These are phyloP conservation scores for Tyria jacobaeae DNA, from an alignment of 2,888 invertebrate species.

Conservation along the genomic window DNA sequence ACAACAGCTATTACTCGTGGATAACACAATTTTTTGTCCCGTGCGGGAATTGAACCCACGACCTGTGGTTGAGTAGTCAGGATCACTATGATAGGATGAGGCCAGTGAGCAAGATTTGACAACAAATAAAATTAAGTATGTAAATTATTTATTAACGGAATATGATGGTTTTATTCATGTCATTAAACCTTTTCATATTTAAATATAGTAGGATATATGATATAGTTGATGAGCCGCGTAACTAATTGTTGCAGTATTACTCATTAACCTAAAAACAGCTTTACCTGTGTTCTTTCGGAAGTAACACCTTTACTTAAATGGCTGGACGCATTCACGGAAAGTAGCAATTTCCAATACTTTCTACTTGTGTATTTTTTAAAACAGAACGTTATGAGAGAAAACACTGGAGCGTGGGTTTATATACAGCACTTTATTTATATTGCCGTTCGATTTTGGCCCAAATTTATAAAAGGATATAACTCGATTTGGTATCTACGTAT, in stretches of 20 bases:
- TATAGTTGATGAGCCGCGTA: not conserved
- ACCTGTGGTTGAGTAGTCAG: too few species aligned
- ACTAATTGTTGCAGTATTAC: not conserved
- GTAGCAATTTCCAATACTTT: conserved; percentile 14
- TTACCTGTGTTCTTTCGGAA: conserved; percentile 15
- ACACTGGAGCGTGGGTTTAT: not conserved
- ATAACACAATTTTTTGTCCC: too few species aligned
- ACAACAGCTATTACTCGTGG: too few species aligned
- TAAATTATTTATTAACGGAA: too few species aligned
- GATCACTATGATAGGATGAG: too few species aligned
- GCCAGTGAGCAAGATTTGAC: too few species aligned
- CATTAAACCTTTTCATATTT: not conserved
- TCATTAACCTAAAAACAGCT: not conserved
- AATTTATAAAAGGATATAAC: not conserved
- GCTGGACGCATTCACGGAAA: conserved; percentile 3
- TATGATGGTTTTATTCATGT: not conserved
- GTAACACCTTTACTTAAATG: conserved; percentile 4
- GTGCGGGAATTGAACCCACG: too few species aligned
- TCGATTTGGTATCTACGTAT: not conserved
- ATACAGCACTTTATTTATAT: not conserved
- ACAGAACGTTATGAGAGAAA: not conserved
- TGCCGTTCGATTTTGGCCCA: too few species aligned
- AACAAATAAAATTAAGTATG: too few species aligned
- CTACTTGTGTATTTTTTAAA: not conserved
- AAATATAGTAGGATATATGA: not conserved